Percentiles rank a stretch among this genome's conserved stretches.
Conservation (phyloP, 2,113 vertebrate species). For the Corydoras maculifer region DNA sequence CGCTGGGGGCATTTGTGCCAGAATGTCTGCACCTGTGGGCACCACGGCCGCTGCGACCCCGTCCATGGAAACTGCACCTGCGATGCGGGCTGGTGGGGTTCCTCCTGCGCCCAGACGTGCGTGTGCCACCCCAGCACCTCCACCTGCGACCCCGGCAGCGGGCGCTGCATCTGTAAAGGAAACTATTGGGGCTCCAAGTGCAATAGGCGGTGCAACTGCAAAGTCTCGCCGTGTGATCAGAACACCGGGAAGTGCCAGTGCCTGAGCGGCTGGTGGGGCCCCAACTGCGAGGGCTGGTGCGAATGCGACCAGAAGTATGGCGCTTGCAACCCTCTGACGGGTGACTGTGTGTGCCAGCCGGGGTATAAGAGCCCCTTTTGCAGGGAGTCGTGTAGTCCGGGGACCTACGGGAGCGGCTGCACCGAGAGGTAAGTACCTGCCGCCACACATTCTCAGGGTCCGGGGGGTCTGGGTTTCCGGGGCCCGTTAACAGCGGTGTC, state of each 20-base stretch:
- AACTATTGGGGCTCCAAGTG: constrained; percentile 83
- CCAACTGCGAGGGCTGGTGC: constrained; percentile 67
- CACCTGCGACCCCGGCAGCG: constrained; percentile 70
- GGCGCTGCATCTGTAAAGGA: constrained; percentile 70
- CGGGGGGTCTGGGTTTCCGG: too few relatives aligned
- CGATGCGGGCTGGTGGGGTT: constrained; percentile 78
- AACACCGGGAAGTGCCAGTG: constrained; percentile 75
- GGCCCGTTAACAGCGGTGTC: too few relatives aligned
- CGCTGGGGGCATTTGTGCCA: constrained; percentile 82
- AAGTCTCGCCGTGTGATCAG: constrained; percentile 71
- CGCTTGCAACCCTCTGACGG: constrained; percentile 57
- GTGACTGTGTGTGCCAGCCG: constrained; percentile 70
- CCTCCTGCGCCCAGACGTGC: constrained; percentile 70
- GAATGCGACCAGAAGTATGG: constrained; percentile 71
- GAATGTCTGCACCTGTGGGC: constrained; percentile 68
- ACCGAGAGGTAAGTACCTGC: constrained; percentile 59
- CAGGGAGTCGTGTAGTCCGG: constrained; percentile 60
- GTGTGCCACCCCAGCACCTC: constrained; percentile 60
- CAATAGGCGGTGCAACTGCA: constrained; percentile 68
- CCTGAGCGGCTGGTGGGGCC: constrained; percentile 69
- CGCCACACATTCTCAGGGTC: too few relatives aligned
- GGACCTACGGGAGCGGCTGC: constrained; percentile 73
- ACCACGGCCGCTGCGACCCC: constrained; percentile 74
- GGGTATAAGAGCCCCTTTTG: constrained; percentile 75
- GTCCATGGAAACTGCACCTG: constrained; percentile 74